phyloP scores from a whole-genome alignment of 2,113 vertebrate genomes.

The Junco hyemalis region DNA sequence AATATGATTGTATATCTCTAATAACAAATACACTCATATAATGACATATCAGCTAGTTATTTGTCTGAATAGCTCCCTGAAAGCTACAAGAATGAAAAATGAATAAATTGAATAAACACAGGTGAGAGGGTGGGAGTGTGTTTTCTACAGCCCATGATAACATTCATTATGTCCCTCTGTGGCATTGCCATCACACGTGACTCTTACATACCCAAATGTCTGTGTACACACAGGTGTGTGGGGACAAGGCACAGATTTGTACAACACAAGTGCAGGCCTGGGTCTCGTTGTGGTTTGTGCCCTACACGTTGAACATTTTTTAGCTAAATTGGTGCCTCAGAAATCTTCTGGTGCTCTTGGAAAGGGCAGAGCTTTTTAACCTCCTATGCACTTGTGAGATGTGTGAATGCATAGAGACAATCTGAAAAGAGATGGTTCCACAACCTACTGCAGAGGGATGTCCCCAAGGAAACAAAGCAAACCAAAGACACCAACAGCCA shows the following conservation, averaged over 20 bases:
- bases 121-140: background rate
- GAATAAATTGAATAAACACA: background rate
- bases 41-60: background rate
- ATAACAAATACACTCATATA: background rate
- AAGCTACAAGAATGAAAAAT: background rate
- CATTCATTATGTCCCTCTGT: background rate
- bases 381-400: background rate
- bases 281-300: background rate
- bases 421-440: background rate
- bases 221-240: rapidly evolving
- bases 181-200: background rate
- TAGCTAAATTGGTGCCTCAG: background rate
- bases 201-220: too few species aligned
- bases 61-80: background rate
- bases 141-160: background rate
- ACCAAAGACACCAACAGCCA: background rate
- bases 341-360: background rate
- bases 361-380: background rate
- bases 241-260: rapidly evolving
- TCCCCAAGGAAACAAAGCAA: background rate
- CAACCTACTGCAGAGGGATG: background rate
- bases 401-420: background rate
- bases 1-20: background rate
- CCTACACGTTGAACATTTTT: background rate
- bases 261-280: background rate